These are phyloP conservation scores for Amiota mariae DNA, from an alignment of 2,888 invertebrate species.

Conservation along the genomic window DNA sequence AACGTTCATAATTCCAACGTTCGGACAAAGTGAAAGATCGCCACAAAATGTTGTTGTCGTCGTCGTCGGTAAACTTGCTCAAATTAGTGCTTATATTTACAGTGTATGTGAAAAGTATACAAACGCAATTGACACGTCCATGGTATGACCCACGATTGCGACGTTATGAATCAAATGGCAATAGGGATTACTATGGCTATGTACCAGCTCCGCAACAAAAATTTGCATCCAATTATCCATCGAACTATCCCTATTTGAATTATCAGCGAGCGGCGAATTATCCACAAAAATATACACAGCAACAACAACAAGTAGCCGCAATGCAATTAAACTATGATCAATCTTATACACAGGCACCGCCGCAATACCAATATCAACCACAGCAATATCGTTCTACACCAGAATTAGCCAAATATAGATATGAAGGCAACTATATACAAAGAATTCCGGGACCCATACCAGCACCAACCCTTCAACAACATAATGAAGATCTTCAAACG, in stretches of 20 bases:
- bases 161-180: not conserved
- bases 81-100: conserved; percentile 29
- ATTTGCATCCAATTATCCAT: conserved; percentile 38
- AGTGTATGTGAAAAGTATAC: conserved; percentile 18
- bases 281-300: conserved; percentile 21
- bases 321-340: conserved; percentile 9
- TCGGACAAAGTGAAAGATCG: conserved; percentile 38
- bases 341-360: not conserved
- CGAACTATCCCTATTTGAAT: conserved; percentile 56
- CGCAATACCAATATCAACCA: conserved; percentile 3
- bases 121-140: not conserved
- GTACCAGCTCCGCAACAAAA: conserved; percentile 38
- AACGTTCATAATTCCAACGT: conserved; percentile 61
- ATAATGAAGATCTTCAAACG: conserved; percentile 4
- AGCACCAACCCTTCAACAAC: conserved; percentile 29
- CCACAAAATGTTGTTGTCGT: conserved; percentile 1
- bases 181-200: conserved; percentile 35
- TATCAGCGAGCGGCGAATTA: conserved; percentile 53
- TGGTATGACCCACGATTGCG: conserved; percentile 36
- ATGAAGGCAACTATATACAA: conserved; percentile 60
- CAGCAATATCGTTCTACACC: conserved; percentile 46
- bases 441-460: conserved; percentile 29
- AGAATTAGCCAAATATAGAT: conserved; percentile 60
- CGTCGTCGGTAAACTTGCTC: not conserved
- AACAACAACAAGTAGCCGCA: too few species aligned